phyloP scores from a whole-genome alignment of 2,113 vertebrate species.

The Brachypodius melanocephalos region DNA sequence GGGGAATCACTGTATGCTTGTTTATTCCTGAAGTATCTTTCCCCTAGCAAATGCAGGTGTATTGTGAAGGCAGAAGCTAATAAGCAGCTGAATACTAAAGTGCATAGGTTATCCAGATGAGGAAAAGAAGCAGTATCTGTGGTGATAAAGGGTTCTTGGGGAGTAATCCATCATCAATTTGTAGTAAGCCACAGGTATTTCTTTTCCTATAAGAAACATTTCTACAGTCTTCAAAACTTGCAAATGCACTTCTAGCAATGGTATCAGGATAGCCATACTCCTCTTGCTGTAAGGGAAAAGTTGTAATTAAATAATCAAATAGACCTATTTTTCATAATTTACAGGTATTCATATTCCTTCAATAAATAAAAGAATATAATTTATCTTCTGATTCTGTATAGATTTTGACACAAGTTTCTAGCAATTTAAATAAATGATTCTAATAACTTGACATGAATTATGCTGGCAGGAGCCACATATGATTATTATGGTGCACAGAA shows the following conservation, averaged over 20 bases:
- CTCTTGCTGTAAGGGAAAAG: neutral
- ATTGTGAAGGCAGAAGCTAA: constrained; percentile 39
- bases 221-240: neutral
- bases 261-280: neutral
- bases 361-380: constrained; percentile 55
- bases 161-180: neutral
- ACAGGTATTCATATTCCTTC: constrained; percentile 30
- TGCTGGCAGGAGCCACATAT: neutral
- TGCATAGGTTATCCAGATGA: constrained; percentile 9
- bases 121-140: constrained; percentile 15
- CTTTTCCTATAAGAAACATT: constrained; percentile 2
- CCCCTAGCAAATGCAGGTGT: constrained; percentile 2
- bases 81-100: constrained; percentile 30
- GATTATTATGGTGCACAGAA: neutral
- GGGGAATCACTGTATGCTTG: neutral
- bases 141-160: neutral
- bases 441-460: constrained; percentile 24
- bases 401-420: constrained; percentile 1
- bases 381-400: constrained; percentile 28
- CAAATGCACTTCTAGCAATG: neutral
- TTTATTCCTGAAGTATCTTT: neutral
- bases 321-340: constrained; percentile 10
- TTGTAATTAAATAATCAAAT: constrained; percentile 24
- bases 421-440: constrained; percentile 3
- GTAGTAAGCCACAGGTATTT: constrained; percentile 5